phyloP scores from a whole-genome alignment of 2,888 invertebrate genomes.

The Antheraea yamamai region DNA sequence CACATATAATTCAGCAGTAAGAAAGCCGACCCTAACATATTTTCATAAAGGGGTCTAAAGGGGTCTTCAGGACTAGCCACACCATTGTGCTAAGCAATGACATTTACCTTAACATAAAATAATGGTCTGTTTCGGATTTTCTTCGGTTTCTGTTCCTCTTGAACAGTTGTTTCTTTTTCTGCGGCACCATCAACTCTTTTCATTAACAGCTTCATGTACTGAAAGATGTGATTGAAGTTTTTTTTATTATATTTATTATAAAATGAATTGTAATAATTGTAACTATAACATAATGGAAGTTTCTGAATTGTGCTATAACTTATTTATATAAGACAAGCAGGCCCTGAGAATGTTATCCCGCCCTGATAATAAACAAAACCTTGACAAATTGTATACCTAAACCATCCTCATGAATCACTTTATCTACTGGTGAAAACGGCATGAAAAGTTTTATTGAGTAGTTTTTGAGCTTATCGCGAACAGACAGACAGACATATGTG shows the following conservation, averaged over 20 bases:
- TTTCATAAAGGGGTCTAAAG: no score
- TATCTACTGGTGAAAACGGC: no score
- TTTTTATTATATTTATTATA: background rate
- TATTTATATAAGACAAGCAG: no score
- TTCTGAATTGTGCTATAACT: background rate
- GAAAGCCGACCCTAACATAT: no score
- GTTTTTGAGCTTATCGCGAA: no score
- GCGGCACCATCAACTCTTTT: conserved; percentile 66
- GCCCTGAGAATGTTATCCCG: no score
- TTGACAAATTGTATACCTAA: no score
- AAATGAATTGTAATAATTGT: background rate
- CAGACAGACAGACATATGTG: no score
- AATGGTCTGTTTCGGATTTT: conserved; percentile 72
- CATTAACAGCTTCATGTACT: conserved; percentile 89
- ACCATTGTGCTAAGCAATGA: background rate
- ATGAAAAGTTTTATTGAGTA: no score
- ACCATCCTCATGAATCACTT: no score
- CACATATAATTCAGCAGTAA: no score
- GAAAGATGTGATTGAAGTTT: conserved; percentile 23
- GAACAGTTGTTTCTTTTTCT: conserved; percentile 39
- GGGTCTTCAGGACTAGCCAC: background rate
- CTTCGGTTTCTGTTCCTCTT: conserved; percentile 52
- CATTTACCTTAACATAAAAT: conserved; percentile 69
- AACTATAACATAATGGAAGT: background rate
- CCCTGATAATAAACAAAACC: no score